phyloP scores from a whole-genome alignment of 2,797 vertebrate species.

The Numenius phaeopus region DNA sequence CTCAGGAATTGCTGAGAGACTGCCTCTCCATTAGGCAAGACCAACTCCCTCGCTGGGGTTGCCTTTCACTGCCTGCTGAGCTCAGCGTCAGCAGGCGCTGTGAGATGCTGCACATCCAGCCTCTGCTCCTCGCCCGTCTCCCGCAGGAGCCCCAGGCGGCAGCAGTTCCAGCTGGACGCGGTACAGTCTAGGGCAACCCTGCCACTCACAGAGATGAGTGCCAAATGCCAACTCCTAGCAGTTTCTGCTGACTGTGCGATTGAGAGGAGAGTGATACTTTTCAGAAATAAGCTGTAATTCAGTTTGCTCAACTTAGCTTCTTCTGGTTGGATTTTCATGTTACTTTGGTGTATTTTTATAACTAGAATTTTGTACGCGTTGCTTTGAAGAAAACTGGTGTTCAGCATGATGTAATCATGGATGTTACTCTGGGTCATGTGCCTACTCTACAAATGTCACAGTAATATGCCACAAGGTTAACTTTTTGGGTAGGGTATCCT shows the following conservation, averaged over 20 bases:
- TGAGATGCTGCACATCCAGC: accelerated
- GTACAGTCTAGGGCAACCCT: neutral
- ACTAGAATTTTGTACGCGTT: neutral
- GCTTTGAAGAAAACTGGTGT: neutral
- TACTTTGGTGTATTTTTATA: neutral
- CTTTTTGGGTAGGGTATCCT: neutral
- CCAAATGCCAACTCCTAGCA: neutral
- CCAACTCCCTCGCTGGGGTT: neutral
- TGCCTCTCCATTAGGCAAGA: neutral
- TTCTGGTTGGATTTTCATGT: neutral
- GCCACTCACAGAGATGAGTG: neutral
- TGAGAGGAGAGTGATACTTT: neutral
- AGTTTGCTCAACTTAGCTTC: neutral
- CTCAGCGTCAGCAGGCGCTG: neutral
- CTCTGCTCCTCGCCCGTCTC: neutral
- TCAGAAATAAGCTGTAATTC: neutral
- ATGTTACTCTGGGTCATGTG: neutral
- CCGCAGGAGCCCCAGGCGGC: neutral
- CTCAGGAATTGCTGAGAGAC: neutral
- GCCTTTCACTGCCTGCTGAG: neutral
- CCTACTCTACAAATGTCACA: neutral
- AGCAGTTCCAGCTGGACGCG: neutral
- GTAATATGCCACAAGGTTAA: neutral
- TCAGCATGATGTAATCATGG: neutral
- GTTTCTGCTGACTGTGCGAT: neutral